Evolutionary conservation across 2,113 vertebrate species (phyloP).

Genomic region (Xenus cinereus): DNA sequence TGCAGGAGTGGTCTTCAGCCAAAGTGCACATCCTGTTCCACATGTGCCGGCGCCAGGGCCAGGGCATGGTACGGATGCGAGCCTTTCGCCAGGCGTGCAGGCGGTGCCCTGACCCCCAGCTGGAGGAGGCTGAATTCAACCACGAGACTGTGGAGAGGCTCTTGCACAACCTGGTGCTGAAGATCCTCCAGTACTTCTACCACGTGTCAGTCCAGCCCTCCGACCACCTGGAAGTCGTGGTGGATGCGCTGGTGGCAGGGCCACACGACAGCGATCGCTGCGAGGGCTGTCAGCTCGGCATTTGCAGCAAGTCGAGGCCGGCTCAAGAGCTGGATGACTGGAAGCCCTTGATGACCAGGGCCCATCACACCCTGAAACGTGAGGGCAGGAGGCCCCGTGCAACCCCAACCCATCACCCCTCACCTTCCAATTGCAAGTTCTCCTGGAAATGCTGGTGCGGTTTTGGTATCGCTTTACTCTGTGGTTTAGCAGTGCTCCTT

Average conservation of each 20-base stretch:
- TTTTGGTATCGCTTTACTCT: neutral
- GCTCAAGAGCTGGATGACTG: fast-evolving
- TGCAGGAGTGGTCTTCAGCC: slow-evolving; percentile 74
- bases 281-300: slow-evolving; percentile 74
- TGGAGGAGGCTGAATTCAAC: slow-evolving; percentile 69
- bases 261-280: slow-evolving; percentile 59
- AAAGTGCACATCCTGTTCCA: slow-evolving; percentile 74
- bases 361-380: fast-evolving
- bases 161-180: slow-evolving; percentile 79
- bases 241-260: neutral
- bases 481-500: neutral
- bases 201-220: neutral
- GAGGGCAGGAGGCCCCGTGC: fast-evolving
- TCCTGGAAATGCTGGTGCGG: neutral
- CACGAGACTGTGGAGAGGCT: slow-evolving; percentile 71
- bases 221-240: neutral
- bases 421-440: neutral
- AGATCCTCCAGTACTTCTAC: slow-evolving; percentile 80
- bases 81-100: slow-evolving; percentile 77
- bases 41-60: neutral
- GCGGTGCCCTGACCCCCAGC: neutral
- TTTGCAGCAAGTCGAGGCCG: neutral
- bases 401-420: neutral
- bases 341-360: neutral
- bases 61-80: slow-evolving; percentile 58